phyloP scores from a whole-genome alignment of 2,113 vertebrate species.

The Ibidorhyncha struthersii region DNA sequence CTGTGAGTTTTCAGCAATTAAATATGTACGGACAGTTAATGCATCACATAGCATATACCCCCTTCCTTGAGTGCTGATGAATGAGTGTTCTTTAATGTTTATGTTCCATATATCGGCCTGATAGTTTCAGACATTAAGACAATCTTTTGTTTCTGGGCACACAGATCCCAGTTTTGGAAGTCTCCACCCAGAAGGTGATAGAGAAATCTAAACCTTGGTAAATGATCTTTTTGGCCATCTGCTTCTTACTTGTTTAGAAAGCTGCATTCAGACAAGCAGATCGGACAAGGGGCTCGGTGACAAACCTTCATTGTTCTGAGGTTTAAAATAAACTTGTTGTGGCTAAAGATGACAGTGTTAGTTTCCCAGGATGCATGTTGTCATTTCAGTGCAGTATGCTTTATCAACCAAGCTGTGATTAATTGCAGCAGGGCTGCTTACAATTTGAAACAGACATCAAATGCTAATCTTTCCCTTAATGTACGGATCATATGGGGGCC shows the following conservation, averaged over 20 bases:
- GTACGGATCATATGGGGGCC: background rate
- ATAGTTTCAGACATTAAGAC: slow-evolving; percentile 16
- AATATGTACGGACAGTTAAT: background rate
- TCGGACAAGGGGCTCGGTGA: background rate
- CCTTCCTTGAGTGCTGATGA: background rate
- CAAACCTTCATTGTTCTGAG: slow-evolving; percentile 31
- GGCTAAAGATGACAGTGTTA: background rate
- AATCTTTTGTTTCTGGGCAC: slow-evolving; percentile 22
- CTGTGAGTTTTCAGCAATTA: background rate
- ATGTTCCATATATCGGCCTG: background rate
- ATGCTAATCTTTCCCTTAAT: background rate
- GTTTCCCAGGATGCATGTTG: background rate
- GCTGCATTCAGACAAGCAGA: slow-evolving; percentile 23
- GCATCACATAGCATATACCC: background rate
- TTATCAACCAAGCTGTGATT: slow-evolving; percentile 7
- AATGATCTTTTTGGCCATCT: slow-evolving; percentile 60
- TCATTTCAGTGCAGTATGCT: background rate
- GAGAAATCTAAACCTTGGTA: slow-evolving; percentile 49
- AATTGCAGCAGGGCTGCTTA: slow-evolving; percentile 10
- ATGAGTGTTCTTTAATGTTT: background rate
- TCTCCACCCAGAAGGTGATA: slow-evolving; percentile 27
- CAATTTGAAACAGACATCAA: slow-evolving; percentile 1
- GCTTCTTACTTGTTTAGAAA: slow-evolving; percentile 57
- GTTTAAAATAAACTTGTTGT: slow-evolving; percentile 27
- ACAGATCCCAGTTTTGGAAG: slow-evolving; percentile 47